Conservation (phyloP, 2,888 invertebrate genomes). For the Leptura quadrifasciata region DNA sequence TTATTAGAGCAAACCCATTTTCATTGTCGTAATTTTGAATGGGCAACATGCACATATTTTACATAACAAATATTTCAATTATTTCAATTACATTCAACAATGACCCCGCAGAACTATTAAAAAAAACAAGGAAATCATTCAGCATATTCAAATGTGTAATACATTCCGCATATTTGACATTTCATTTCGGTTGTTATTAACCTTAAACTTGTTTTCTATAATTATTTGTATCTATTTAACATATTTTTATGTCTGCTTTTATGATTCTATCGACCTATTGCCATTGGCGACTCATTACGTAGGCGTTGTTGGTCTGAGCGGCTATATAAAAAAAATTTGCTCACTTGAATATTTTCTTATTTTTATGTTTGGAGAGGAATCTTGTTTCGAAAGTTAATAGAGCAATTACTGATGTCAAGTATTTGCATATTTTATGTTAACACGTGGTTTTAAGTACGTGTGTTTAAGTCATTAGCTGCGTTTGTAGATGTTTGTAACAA, state of each 20-base stretch:
- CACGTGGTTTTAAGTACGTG: constrained; percentile 6
- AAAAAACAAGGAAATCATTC: not conserved
- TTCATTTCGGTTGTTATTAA: constrained; percentile 16
- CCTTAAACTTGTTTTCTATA: constrained; percentile 24
- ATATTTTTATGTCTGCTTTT: constrained; percentile 17
- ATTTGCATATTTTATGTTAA: not conserved
- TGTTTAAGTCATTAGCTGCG: not conserved
- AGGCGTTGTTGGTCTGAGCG: not conserved
- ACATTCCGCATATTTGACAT: constrained; percentile 15
- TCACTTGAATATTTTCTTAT: not conserved
- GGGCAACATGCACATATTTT: not conserved
- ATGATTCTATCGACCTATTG: constrained; percentile 19
- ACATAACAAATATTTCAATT: not conserved
- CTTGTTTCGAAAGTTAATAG: not conserved
- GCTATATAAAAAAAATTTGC: constrained; percentile 7
- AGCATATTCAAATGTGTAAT: constrained; percentile 13
- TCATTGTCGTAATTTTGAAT: not conserved
- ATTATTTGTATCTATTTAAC: constrained; percentile 23
- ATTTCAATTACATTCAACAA: not conserved
- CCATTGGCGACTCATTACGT: constrained; percentile 14
- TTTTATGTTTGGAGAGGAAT: constrained; percentile 2
- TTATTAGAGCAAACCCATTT: not conserved
- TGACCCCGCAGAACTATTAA: not conserved
- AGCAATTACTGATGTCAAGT: not conserved
- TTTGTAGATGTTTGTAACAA: not conserved